Evolutionary conservation across 1,140 invertebrate genomes (phyloP), one percentile per base, ranked within the genome.

Genomic region (Druon quercuslanigerum): DNA sequence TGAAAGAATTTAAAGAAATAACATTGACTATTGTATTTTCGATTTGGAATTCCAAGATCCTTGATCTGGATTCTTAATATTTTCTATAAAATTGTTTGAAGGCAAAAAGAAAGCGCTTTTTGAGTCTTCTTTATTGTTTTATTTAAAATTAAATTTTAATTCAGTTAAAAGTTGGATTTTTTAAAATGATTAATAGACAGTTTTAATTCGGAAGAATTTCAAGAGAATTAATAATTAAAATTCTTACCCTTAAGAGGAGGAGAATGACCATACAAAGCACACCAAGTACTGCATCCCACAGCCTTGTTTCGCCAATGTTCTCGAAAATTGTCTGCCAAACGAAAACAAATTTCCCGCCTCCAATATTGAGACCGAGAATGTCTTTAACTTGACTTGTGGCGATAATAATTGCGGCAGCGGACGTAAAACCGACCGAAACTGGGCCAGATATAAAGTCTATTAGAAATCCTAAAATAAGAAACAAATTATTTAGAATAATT

Each of bases 381-480:
- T 95, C 94, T 89, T 97, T 97, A 33, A 97, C 91, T 92, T 98
- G 97, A 13, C 96, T 95, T 66, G 95, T 95, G 6, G 95, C 96
- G 66, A 98, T 97, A 66, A 97, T 97, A 75, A 98, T 96, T 50
- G 97, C 96, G 1, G 96, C 97, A 0, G 97, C 97, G 13, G 96
- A 96, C 0, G 96, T 98, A 90, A 98, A 98, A 1, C 96, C 96
- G 75, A 96, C 95, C 16, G 97, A 97, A 19, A 98, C 97, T n/a
- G 97, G 96, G 51, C 96, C 95, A 40, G 96, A 97, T 82, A 98
- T 98, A 91, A 97, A 98, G 89, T 97, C 96, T 78, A 98, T 95
- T 77, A 98, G 90, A 88, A 98, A 97, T 71, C 97, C 97, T 97
- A 91, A 80, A 87, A 84, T 70, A 76, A 82, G 25, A 80, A n/a